A percentile compares a stretch with the other conserved stretches of the same genome.
These are phyloP conservation scores for Salmo trutta DNA, from an alignment of 2,797 vertebrate species.

Conservation along the genomic window DNA sequence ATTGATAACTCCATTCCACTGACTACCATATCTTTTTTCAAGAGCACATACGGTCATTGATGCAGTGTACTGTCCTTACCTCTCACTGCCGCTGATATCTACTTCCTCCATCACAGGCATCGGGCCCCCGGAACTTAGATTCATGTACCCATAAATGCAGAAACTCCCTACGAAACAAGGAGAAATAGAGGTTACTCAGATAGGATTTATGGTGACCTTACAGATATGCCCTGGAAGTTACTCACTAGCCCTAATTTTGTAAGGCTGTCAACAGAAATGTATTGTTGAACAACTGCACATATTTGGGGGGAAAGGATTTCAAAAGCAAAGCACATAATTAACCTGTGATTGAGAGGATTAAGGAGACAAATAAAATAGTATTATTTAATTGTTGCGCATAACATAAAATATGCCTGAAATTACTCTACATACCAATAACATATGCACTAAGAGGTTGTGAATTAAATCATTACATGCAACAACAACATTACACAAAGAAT, in stretches of 20 bases:
- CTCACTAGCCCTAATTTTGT: neutral
- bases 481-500: neutral
- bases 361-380: too few relatives aligned
- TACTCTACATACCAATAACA: neutral
- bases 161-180: slow-evolving; percentile 47
- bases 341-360: neutral
- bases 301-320: neutral
- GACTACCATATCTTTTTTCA: neutral
- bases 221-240: neutral
- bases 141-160: slow-evolving; percentile 60
- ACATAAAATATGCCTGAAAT: too few relatives aligned
- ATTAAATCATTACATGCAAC: neutral
- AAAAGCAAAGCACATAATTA: neutral
- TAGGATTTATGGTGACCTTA: neutral
- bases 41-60: neutral
- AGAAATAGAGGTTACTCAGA: slow-evolving; percentile 33
- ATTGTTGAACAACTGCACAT: neutral
- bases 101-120: slow-evolving; percentile 64
- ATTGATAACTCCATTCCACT: neutral
- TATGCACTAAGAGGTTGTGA: neutral
- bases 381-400: too few relatives aligned
- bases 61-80: slow-evolving; percentile 38
- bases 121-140: slow-evolving; percentile 50
- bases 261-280: neutral
- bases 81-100: slow-evolving; percentile 56